Evolutionary conservation across 2,113 vertebrate genomes (phyloP), one percentile per base, ranked within the genome.

Genomic region (Rhadina sibilatrix): DNA sequence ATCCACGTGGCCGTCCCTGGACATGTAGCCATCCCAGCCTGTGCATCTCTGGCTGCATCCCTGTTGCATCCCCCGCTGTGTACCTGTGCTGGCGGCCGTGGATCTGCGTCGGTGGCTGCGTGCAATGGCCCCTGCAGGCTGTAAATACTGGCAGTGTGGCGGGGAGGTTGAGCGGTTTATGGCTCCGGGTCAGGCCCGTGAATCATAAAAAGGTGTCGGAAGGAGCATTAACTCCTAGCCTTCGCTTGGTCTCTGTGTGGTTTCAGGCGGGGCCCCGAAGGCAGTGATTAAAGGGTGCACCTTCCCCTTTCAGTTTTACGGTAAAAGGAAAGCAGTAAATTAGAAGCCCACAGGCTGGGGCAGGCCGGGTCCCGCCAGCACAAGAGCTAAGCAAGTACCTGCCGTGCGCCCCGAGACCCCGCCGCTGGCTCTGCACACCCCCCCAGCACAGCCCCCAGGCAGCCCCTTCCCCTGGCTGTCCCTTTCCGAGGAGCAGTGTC

Each of bases 171-270:
- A 98, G 90, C 96, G 91, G 97, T 98, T 98, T 98, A 98, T 97
- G 97, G 98, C 97, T 96, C 97, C 97, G 97, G 98, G 98, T 98
- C 97, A 98, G 97, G 97, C 96, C 97, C 97, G 97, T 98, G 98
- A 98, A 98, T 98, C 98, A 98, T 96, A 97, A 92, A 97, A 97
- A 95, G 97, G 97, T 97, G 96, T 98, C 97, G 97, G 97, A 98
- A 98, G 97, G 97, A 97, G 96, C 97, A 96, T 97, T 97, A 97
- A 97, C 97, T 97, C 95, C 93, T 96, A 95, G 93, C 96, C 97
- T 96, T 96, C 82, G 7, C 96, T 94, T 16, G 40, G 94, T 93
- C 95, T 93, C 96, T 96, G 92, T 97, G 96, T 96, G 96, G 96
- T 97, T 97, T 97, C 96, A 97, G 97, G 95, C 96, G 94, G 97